Conservation (phyloP, 2,888 invertebrate genomes). For the Drosophila phalerata region DNA sequence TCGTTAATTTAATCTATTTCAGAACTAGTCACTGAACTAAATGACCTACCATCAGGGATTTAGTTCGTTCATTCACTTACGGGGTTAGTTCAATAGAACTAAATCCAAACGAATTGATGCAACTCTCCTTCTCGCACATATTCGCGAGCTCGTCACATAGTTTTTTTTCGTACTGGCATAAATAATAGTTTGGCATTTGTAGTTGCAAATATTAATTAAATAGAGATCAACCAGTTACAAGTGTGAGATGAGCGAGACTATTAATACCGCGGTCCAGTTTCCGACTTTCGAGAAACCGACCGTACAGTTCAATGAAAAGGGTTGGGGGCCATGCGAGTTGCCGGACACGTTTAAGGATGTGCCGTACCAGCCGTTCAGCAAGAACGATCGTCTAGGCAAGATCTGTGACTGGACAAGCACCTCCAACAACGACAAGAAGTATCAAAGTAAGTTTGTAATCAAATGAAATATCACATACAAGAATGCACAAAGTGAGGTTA, state of each 20-base stretch:
- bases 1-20: too few species aligned
- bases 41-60: too few species aligned
- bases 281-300: constrained; percentile 83
- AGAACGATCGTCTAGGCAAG: constrained; percentile 99
- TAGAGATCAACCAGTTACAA: constrained; percentile 19
- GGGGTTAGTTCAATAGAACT: too few species aligned
- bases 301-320: constrained; percentile 86
- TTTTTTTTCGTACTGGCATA: constrained; percentile 37
- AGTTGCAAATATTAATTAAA: constrained; percentile 26
- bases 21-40: too few species aligned
- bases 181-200: constrained; percentile 19
- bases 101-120: too few species aligned
- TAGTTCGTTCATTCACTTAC: too few species aligned
- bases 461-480: constrained; percentile 9
- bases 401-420: constrained; percentile 99
- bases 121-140: constrained; percentile 46
- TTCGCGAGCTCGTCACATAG: constrained; percentile 45
- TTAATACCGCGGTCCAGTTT: constrained; percentile 78
- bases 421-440: constrained; percentile 97
- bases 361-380: constrained; percentile 99
- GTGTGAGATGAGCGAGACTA: constrained; percentile 79
- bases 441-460: constrained; percentile 87
- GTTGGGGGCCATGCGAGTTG: constrained; percentile 99
- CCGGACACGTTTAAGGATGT: constrained; percentile 88
- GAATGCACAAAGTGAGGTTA: constrained; percentile 74